Evolutionary conservation across 2,113 vertebrate species (phyloP), one percentile per base, ranked within the genome.

Genomic region (Aplodontia rufa): DNA sequence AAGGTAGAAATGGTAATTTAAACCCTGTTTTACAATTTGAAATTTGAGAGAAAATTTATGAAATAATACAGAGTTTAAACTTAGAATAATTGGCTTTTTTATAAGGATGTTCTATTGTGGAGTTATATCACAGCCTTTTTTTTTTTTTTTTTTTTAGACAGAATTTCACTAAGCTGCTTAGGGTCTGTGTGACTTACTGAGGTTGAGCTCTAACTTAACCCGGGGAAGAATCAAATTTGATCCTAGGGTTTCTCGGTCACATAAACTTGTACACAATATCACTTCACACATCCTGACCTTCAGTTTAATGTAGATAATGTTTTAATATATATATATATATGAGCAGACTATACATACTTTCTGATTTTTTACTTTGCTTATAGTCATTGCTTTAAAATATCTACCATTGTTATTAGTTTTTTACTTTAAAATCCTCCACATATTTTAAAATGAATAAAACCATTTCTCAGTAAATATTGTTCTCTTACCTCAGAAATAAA

Each of bases 381-480:
- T 1, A 28, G 42, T 78, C 26, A 53, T 90, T 11, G 62, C 2
- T 51, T 68, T 37, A 79, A 93, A 85, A 71, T 78, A 69, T 1
- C 4, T 74, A 26, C 6, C 10, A 35, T 66, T 60, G 13, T 68
- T 79, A 72, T 17, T 84, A 28, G 14, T 75, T 69, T 86, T 92
- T 79, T n/a, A 49, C 49, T 74, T 89, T 51, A 81, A 72, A 53
- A 6, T 2, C 14, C 45, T 76, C n/a, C 37, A 37, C 37, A n/a
- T 45, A 47, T 68, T 87, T 95, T 83, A 87, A 94, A 90, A 55
- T 37, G 6, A 82, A 71, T 53, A 71, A 82, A 80, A 83, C 22
- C 71, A 37, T 8, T 14, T 40, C 19, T 84, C 17, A 80, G 40
- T 40, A 76, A 94, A 92, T 90, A 78, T 55, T 60, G n/a, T 37